Conservation (phyloP, 2,113 vertebrate species). For the Xiphias gladius region DNA sequence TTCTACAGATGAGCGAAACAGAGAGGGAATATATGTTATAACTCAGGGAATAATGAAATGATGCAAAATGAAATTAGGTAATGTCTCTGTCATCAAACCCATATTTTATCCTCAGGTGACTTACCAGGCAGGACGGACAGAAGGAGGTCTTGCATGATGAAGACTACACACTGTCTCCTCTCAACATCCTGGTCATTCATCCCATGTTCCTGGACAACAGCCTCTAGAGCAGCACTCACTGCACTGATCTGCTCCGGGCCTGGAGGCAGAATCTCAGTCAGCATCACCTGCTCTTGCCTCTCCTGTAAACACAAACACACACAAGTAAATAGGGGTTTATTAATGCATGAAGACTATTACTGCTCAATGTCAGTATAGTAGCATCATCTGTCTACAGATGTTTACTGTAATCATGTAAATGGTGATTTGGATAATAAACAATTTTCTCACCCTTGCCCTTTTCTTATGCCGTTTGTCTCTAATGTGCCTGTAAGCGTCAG, state of each 20-base stretch:
- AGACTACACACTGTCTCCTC: slow-evolving; percentile 84
- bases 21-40: background rate
- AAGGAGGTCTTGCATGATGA: slow-evolving; percentile 88
- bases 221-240: slow-evolving; percentile 86
- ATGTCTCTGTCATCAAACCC: background rate
- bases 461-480: slow-evolving; percentile 94
- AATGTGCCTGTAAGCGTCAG: slow-evolving; percentile 90
- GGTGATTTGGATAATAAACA: background rate
- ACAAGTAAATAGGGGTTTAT: background rate
- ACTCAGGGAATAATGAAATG: background rate
- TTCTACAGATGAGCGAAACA: slow-evolving; percentile 81
- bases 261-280: slow-evolving; percentile 89
- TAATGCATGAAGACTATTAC: background rate
- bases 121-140: slow-evolving; percentile 90
- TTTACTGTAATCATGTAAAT: background rate
- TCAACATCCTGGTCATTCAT: slow-evolving; percentile 87
- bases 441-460: slow-evolving; percentile 85
- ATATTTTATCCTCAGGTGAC: background rate
- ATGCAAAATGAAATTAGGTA: background rate
- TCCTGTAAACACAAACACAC: slow-evolving; percentile 82
- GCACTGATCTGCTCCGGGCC: slow-evolving; percentile 86
- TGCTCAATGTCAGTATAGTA: background rate
- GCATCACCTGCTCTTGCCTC: slow-evolving; percentile 88
- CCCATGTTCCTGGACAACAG: slow-evolving; percentile 87
- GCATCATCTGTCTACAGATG: background rate